Evolutionary conservation across 2,113 vertebrate species (phyloP), one percentile per base, ranked within the genome.

Genomic region (Coptodon bakossiorum): DNA sequence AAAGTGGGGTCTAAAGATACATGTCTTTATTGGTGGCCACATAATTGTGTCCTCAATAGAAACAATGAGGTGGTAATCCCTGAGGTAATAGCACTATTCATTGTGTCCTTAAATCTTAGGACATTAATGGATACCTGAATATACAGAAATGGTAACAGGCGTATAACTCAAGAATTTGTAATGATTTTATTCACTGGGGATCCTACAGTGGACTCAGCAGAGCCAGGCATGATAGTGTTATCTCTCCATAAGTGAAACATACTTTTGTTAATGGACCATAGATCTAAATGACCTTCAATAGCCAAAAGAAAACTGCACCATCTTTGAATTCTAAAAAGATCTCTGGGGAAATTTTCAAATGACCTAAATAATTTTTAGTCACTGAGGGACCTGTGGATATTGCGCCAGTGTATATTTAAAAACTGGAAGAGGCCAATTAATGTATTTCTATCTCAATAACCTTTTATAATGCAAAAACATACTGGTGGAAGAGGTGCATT

Each of bases 341-440:
- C 88, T 92, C 81, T 90, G 88, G 80, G 87, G 92, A 93, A 89
- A 43, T 93, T 92, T 91, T 94, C 84, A 91, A 91, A 92, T 91
- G 92, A 95, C 94, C 89, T 91, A 92, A 95, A 95, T 95, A 61
- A 89, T 91, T 94, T 91, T 80, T 34, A 86, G 86, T 94, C 93
- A 90, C 85, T 53, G 40, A 71, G 83, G 88, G 38, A 85, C 84
- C 59, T 17, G 66, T 54, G n/a, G 66, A 89, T 89, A 92, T 93
- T 76, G 80, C 81, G 81, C 85, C 52, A 80, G 57, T 86, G 81
- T 91, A 89, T 80, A 83, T 91, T 89, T 89, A 86, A 91, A 91
- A 91, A 83, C 90, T 82, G 57, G 73, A 78, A 91, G 89, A 92
- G 87, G 82, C 87, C 91, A 93, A 93, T 92, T 92, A 92, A 92